Base-by-base conservation (phyloP, 2,113 vertebrate genomes). In the Motacilla tschutschensis region DNA sequence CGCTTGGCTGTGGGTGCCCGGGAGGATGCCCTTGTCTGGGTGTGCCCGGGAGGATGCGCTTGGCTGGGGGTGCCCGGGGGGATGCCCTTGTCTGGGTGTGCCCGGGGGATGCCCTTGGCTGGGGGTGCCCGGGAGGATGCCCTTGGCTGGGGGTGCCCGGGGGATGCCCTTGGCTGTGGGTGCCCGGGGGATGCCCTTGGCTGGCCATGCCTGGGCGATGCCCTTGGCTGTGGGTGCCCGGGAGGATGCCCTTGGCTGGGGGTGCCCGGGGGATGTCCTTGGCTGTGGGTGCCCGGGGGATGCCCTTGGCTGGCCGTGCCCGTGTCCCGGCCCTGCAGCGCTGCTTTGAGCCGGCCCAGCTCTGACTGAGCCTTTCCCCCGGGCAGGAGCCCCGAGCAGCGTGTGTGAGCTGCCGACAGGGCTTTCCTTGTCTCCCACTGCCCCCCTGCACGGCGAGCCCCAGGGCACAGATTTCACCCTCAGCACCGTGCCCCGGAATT, bases 221-320 rank as follows among this genome's bases (percentile, higher is more conserved):
- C 2, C 0, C 40, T 25, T 2, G 48, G 21, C 1, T 5, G 53
- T 0, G 3, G 1, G 33, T 33, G 33, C 33, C 33, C 33, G 33
- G 40, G 15, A 40, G 40, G 40, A 16, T 40, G 40, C 40, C 6
- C 40, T 40, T 16, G 40, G 40, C 40, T 17, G 40, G 40, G 14
- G 6, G 41, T 43, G 41, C 41, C 41, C 41, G 17, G 8, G 8
- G 26, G 73, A 12, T 46, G 53, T 2, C 0, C 40, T 25, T 2
- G 48, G 21, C 1, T 5, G 53, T 0, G 3, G 1, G 33, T 6
- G 8, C 43, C 41, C 10, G 28, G n/a, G n/a, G 40, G 40, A 16
- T 40, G 40, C 40, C 6, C 40, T 40, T 16, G 40, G 40, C 40
- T 17, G 40, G 40, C 41, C 41, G 33, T 6, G 8, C 43, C 41